Evolutionary conservation across 2,797 vertebrate species (phyloP), one percentile per base, ranked within the genome.

Genomic region (Argyrosomus regius): DNA sequence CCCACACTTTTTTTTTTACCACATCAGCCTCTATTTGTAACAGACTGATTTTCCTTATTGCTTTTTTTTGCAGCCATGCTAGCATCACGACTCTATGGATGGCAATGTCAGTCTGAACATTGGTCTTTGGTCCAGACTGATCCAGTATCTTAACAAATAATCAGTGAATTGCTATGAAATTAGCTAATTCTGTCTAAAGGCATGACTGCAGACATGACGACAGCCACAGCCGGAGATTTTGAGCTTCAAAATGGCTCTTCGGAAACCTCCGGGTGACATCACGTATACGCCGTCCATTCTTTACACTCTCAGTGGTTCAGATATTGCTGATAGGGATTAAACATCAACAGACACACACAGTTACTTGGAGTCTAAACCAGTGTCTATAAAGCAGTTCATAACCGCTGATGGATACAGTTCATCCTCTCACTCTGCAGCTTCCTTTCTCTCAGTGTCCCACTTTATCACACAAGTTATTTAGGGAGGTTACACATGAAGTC

Each of bases 381-480:
- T 0, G 3, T 20, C 35, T 7, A 18, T 43, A 48, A 53, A 59
- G 13, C 58, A 24, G 31, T 20, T 63, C 12, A 41, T 22, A 57
- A 75, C 49, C 5, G 11, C 12, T 54, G 18, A 63, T 39, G 28
- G 22, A 71, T 70, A 13, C 67, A 71, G 57, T 18, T 4, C 48
- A 58, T 43, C 41, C 35, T 61, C 72, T 67, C 43, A 41, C 11
- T 13, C 4, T 45, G 49, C 41, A 31, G 63, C 57, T 54, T 39
- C 22, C 17, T 50, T 28, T 59, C 62, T 71, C 57, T 35, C 50
- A 18, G 35, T 6, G 58, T 71, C 66, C 75, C 52, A 46, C 16
- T 87, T 85, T 59, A 79, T 80, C 71, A 66, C 62, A 63, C 49
- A 61, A 79, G 62, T 64, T 54, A 74, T 74, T 82, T 52, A 13